A percentile compares a stretch with the other conserved stretches of the same genome.
These are phyloP conservation scores for Andricus curvator DNA, from an alignment of 2,888 invertebrate species.

Conservation along the genomic window DNA sequence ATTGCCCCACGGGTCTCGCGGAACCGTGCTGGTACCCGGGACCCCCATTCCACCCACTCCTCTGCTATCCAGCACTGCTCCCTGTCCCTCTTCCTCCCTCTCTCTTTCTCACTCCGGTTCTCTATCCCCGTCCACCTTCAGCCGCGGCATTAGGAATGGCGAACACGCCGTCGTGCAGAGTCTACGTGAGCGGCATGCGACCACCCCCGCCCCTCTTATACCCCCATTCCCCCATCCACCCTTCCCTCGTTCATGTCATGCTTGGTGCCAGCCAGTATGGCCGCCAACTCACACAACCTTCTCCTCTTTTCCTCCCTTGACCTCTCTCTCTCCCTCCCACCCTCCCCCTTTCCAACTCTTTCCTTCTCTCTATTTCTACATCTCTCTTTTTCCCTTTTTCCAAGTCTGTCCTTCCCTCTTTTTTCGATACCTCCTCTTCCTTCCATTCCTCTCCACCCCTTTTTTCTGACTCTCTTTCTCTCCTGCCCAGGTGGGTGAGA, in stretches of 20 bases:
- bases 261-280: constrained; percentile 75
- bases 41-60: constrained; percentile 63
- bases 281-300: constrained; percentile 73
- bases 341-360: constrained; percentile 51
- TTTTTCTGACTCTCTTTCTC: constrained; percentile 41
- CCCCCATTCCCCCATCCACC: constrained; percentile 60
- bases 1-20: constrained; percentile 77
- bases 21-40: constrained; percentile 69
- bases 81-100: constrained; percentile 56
- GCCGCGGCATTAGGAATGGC: constrained; percentile 81
- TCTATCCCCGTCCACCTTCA: constrained; percentile 66
- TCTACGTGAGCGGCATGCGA: constrained; percentile 82
- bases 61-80: constrained; percentile 55
- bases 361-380: constrained; percentile 48
- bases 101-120: constrained; percentile 52
- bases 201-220: constrained; percentile 71
- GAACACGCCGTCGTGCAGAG: constrained; percentile 82
- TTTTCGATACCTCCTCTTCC: constrained; percentile 56
- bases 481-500: constrained; percentile 38
- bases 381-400: constrained; percentile 53
- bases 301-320: constrained; percentile 64
- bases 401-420: constrained; percentile 48
- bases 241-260: constrained; percentile 66
- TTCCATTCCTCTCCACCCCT: constrained; percentile 51
- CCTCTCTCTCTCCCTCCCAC: constrained; percentile 63